Conservation (phyloP, 2,888 invertebrate genomes). For the Andrena camellia region DNA sequence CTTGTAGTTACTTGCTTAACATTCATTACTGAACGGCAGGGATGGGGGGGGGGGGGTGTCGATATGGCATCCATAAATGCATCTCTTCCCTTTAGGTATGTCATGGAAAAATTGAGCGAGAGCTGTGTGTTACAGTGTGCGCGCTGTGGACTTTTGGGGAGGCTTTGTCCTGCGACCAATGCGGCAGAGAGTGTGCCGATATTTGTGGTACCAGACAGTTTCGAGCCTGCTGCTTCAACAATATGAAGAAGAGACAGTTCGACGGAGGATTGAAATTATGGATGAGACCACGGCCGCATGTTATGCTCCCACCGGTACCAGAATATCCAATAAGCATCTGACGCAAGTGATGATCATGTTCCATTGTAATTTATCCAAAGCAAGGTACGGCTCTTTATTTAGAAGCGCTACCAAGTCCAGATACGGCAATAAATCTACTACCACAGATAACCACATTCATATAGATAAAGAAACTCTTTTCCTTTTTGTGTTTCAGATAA, state of each 20-base stretch:
- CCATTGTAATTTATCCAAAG: constrained; percentile 87
- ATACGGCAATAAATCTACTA: no score
- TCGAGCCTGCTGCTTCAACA: constrained; percentile 91
- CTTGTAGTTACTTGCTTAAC: constrained; percentile 78
- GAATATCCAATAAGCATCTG: constrained; percentile 43
- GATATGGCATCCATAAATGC: constrained; percentile 75
- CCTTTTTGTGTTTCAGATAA: no score
- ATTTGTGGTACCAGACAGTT: constrained; percentile 90
- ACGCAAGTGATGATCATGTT: constrained; percentile 82
- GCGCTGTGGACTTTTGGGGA: constrained; percentile 83
- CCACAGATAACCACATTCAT: no score
- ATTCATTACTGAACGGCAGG: constrained; percentile 73
- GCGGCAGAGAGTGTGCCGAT: constrained; percentile 89
- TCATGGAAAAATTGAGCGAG: background rate
- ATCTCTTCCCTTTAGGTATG: constrained; percentile 20
- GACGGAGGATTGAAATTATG: constrained; percentile 71
- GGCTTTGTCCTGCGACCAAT: constrained; percentile 89
- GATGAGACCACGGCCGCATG: constrained; percentile 69
- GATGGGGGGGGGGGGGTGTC: no score
- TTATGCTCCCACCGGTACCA: constrained; percentile 67
- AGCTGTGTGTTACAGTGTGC: constrained; percentile 68
- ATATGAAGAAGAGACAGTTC: constrained; percentile 87
- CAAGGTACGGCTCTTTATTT: constrained; percentile 70
- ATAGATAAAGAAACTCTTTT: no score
- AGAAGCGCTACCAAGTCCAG: constrained; percentile 64